Evolutionary conservation across 2,888 invertebrate species (phyloP), one percentile per base, ranked within the genome.

Genomic region (Scaptomyza cyrtandrae): DNA sequence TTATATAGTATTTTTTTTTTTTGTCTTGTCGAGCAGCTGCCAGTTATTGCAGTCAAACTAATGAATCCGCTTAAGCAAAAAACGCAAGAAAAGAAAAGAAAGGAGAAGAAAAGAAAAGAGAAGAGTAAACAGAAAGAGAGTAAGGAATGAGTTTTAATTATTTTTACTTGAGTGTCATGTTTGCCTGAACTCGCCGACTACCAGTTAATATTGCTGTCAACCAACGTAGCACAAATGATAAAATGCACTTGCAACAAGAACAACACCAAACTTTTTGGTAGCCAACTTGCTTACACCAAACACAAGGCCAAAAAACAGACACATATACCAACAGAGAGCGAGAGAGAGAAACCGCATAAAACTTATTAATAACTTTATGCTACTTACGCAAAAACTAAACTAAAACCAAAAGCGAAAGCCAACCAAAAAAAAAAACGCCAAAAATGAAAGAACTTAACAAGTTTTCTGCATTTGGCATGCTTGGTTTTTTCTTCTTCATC

Each of bases 351-450:
- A 59, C 49, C 39, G 24, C 63, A 66, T 53, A 57, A 75, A 75
- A 86, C 86, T 84, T 88, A 88, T 88, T 84, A 84, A 88, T 84
- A 84, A 82, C 82, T 82, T 71, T 74, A 76, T 82, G 83, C 76
- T 76, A 72, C 74, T 82, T 76, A 75, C 66, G 73, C 67, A 71
- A 75, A 41, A 78, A 78, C 86, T 52, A 37, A 59, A 63, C 46
- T 13, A 58, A 58, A 78, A 27, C 35, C 39, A 45, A 41, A 75
- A 31, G 16, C 29, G 19, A 52, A 10, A 33, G 46, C 45, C 53
- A 41, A 14, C 39, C n/a, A n/a, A n/a, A 53, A 24, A 43, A 24
- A 31, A 10, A 57, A 49, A 9, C 6, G 27, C 9, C 11, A 1
- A 3, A 44, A 1, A 9, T 7, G 46, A 11, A 35, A 41, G 41